Evolutionary conservation across 2,797 vertebrate genomes (phyloP).

Genomic region (Danio kyathit): DNA sequence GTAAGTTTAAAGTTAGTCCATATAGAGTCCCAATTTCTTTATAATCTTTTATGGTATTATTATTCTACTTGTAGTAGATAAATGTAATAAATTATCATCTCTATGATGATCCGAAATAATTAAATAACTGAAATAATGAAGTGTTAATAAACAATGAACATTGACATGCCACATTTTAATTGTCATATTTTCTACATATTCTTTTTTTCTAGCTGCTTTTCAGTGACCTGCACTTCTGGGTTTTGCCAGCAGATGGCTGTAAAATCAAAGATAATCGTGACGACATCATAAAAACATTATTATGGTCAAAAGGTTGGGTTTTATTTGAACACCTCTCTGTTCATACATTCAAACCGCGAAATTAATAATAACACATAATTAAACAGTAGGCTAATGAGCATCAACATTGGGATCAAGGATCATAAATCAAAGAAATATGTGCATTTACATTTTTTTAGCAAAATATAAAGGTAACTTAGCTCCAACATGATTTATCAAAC

Average conservation of each 20-base stretch:
- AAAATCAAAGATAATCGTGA: neutral
- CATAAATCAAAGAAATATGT: no score
- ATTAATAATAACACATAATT: no score
- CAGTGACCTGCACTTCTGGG: neutral
- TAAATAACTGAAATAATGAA: no score
- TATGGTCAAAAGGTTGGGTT: neutral
- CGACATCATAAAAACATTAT: neutral
- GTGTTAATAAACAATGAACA: neutral
- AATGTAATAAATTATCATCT: no score
- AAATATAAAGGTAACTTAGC: no score
- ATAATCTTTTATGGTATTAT: no score
- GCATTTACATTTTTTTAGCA: no score
- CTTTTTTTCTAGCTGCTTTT: neutral
- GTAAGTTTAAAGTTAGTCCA: no score
- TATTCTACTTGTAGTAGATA: no score
- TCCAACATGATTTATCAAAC: neutral
- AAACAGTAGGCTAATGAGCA: neutral
- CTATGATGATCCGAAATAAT: no score
- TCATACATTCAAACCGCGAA: neutral
- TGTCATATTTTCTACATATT: neutral
- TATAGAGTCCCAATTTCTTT: no score
- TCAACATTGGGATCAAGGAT: no score
- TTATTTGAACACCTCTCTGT: neutral
- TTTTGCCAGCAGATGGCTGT: neutral
- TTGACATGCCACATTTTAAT: neutral